Evolutionary conservation across 2,888 invertebrate species (phyloP), one percentile per base, ranked within the genome.

Genomic region (Platynereis dumerilii): DNA sequence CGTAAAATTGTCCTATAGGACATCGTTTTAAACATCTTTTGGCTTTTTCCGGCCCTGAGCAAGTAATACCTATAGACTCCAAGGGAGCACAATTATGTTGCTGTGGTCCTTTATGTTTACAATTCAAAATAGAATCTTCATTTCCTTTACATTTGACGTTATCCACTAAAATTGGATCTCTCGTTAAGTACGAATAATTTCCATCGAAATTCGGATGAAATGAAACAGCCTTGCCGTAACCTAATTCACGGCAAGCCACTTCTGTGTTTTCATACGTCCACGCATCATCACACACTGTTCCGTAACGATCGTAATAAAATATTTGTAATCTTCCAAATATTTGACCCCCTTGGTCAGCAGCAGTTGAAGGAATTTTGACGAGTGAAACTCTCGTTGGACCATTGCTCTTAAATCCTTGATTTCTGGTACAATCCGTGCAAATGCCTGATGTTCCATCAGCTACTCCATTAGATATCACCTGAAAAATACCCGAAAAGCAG

Each of bases 231-330:
- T 59, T 22, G 17, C 66, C 66, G 1, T 66, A 55, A 42, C 68
- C 68, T 39, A 68, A 58, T 58, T 65, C 59, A 22, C 57, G 20
- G 54, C 68, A 68, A 17, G 63, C 66, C 20, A 68, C 66, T 22
- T 66, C 29, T 3, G 66, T 63, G 22, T 62, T 64, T 10, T 28
- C 53, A 39, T 55, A 26, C 2, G 55, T 60, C 67, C 64, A 67
- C 2, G 45, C 56, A 52, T 67, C 67, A 34, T 67, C 67, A 64
- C 67, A 67, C 17, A 67, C 64, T 15, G 52, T 22, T 12, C 67
- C 58, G 60, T 63, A 67, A 24, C 27, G 1, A 5, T 22, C 29
- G n/a, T 58, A 28, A 44, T 56, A 62, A 42, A 42, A 26, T 20
- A 62, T 26, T 39, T 42, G 54, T 27, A 62, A 24, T 55, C 17